Base-by-base conservation (phyloP, 1,140 invertebrate genomes). In the Microplitis mediator region DNA sequence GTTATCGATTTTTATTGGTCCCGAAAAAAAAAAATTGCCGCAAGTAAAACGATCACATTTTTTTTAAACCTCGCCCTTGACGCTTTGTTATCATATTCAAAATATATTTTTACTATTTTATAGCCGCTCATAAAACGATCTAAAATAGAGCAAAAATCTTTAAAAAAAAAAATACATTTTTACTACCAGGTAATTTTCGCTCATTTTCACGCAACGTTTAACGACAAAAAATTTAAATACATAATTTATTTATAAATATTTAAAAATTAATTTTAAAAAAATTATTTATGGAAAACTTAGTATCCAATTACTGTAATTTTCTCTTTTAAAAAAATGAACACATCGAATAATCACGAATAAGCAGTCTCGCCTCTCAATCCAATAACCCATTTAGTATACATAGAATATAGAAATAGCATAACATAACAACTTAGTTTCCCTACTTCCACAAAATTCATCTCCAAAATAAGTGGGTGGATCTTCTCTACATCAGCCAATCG, bases 141-240 rank as follows among this genome's bases (percentile, higher is more conserved):
- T 82, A 82, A 84, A 84, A 63, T 82, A 71, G 81, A 82, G 80
- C 80, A 84, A 78, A 80, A 75, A 39, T 77, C 71, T 72, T 63
- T 54, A 62, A 71, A 5, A 32, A 14, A 11, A 64, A 36, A 68
- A 34, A 13, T 50, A 16, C 36, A 62, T 52, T 71, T 71, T 56
- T 65, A 51, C 23, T 14, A 65, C 16, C 4, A n/a, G 13, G 52
- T 54, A 14, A 54, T 54, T 54, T n/a, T n/a, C 56, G 1, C 0
- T 16, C 23, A 60, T 23, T 60, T 60, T 34, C 4, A 23, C 3
- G 0, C 31, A 65, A 65, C 14, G 2, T 4, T 14, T 13, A 39
- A 11, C 23, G 23, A 23, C 23, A 23, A 23, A 23, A 23, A 23
- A 23, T 23, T 23, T 23, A n/a, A n/a, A n/a, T n/a, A 1, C 23